These are phyloP conservation scores for Scrobipalpa atriplicella DNA, from an alignment of 2,888 invertebrate species.

Conservation along the genomic window DNA sequence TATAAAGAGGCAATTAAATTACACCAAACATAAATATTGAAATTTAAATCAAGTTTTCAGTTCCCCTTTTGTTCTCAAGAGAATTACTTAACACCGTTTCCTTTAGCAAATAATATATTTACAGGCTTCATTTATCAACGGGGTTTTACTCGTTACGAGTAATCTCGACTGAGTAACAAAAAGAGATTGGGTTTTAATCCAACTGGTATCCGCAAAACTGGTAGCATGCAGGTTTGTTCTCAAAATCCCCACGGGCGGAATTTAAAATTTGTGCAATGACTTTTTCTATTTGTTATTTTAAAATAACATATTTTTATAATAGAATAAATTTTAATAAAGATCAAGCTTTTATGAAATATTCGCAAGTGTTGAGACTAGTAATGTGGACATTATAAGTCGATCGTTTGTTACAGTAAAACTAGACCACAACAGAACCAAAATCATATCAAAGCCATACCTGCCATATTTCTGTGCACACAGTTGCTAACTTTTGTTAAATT, in stretches of 20 bases:
- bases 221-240: constrained; percentile 40
- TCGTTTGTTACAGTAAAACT: no score
- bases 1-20: neutral
- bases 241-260: neutral
- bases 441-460: no score
- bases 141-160: constrained; percentile 48
- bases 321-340: no score
- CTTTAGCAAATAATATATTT: constrained; percentile 41
- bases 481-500: no score
- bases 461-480: no score
- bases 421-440: no score
- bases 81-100: constrained; percentile 31
- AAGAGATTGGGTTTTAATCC: constrained; percentile 68
- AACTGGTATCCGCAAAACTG: constrained; percentile 55
- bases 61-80: constrained; percentile 3
- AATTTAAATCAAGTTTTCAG: constrained; percentile 7
- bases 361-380: no score
- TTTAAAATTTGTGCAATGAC: no score
- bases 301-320: no score
- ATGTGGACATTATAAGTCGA: no score
- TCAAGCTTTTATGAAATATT: no score
- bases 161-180: constrained; percentile 64
- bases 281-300: no score
- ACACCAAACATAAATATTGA: neutral
- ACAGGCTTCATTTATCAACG: constrained; percentile 42